Conservation (phyloP, 2,797 vertebrate genomes). For the Hippocampus kuda region DNA sequence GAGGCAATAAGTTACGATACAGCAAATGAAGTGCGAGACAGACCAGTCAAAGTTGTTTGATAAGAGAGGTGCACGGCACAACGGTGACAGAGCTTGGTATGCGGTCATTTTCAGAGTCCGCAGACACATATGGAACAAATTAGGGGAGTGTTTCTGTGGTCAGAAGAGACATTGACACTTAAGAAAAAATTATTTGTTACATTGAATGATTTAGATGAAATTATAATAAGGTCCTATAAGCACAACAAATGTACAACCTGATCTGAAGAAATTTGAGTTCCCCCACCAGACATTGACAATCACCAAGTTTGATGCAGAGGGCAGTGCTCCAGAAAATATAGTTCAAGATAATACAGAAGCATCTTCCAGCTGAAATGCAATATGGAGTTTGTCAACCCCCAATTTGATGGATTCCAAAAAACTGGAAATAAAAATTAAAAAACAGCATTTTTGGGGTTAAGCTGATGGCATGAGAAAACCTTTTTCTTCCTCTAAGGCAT, state of each 20-base stretch:
- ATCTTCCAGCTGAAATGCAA: background rate
- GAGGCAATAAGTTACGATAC: constrained; percentile 16
- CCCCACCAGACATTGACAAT: background rate
- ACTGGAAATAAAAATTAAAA: background rate
- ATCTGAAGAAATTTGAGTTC: background rate
- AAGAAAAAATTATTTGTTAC: constrained; percentile 36
- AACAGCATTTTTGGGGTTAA: background rate
- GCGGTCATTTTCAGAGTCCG: constrained; percentile 13
- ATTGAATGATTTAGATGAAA: constrained; percentile 5
- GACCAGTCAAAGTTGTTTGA: constrained; percentile 14
- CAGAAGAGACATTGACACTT: constrained; percentile 47
- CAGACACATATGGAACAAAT: constrained; percentile 53
- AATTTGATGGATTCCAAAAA: background rate
- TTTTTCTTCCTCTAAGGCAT: background rate
- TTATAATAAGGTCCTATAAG: background rate
- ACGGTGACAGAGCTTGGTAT: background rate
- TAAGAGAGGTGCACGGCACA: constrained; percentile 26
- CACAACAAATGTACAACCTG: background rate
- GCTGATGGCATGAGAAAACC: background rate
- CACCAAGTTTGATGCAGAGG: background rate
- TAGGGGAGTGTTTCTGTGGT: constrained; percentile 41
- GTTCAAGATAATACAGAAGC: background rate
- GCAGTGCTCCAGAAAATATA: background rate
- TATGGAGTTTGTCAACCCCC: background rate
- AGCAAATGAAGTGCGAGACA: constrained; percentile 37